Base-by-base conservation (phyloP, 2,888 invertebrate species). In the Drosophila gaucha region DNA sequence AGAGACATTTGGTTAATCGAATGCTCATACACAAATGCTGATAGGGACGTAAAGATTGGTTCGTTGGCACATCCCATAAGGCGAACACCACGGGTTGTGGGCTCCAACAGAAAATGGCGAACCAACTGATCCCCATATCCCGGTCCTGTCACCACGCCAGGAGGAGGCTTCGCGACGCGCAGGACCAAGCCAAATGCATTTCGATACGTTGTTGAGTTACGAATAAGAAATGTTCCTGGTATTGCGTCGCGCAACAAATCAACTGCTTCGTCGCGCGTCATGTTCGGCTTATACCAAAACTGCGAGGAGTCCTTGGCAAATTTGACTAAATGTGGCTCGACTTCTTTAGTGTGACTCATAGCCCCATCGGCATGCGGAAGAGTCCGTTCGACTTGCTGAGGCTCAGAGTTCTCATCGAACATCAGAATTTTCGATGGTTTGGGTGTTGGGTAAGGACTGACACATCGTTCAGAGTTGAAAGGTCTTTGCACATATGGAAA, bases 1-100 rank as follows among this genome's bases (percentile, higher is more conserved):
- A 99, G 93, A 10, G 99, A 98, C 91, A 99, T 94, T n/a, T 97
- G 96, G 74, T 97, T 98, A 66, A 99, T 95, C 3, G 98, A 98
- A 92, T 99, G 99, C 90, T 99, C 99, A 92, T 99, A 99, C 26
- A 99, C 98, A 63, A 99, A 93, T 0, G 99, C 99, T 1, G 99
- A 98, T 6, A 99, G 93, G 20, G 98, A 98, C 83, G 97, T 96
- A 93, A 99, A 99, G 0, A 98, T 97, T 0, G 99, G 99, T 91
- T 99, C 99, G 90, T 98, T 98, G 70, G 95, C 94, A 90, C 97
- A 98, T 41, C 99, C 98, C 90, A 98, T 96, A 65, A 99, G 94
- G 41, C 97, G 94, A 56, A 99, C 99, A 54, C 99, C 99, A 75
- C 97, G 95, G n/a, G 97, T 95, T 12, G 98, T 97, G 4, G 98